Conservation (phyloP, 1,140 invertebrate species). For the Eulimnadia texana region DNA sequence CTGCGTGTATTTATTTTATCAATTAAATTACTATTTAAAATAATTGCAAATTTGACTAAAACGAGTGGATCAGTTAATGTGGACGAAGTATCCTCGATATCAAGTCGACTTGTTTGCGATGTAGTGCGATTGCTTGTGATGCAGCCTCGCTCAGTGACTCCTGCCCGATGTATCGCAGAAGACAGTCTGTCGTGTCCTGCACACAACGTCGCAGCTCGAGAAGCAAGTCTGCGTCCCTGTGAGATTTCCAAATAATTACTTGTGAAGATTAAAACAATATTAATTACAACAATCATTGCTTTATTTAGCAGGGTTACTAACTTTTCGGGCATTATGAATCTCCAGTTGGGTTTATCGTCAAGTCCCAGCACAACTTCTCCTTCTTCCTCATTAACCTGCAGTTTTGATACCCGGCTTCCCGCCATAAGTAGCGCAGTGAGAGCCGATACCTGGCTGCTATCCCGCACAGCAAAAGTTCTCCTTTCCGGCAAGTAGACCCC, state of each 20-base stretch:
- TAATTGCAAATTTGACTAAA: too few species aligned
- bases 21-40: too few species aligned
- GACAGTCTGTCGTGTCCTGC: slow-evolving; percentile 1
- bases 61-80: too few species aligned
- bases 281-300: slow-evolving; percentile 30
- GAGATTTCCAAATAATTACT: slow-evolving; percentile 3
- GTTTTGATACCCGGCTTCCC: slow-evolving; percentile 17
- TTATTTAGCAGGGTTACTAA: slow-evolving; percentile 28
- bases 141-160: background rate
- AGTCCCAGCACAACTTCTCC: slow-evolving; percentile 17
- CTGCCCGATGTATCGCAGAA: slow-evolving; percentile 3
- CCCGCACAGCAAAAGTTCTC: slow-evolving; percentile 32
- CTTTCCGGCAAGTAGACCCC: slow-evolving; percentile 31
- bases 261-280: slow-evolving; percentile 19
- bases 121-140: background rate
- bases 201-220: slow-evolving; percentile 33
- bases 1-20: too few species aligned
- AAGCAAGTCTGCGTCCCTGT: slow-evolving; percentile 32
- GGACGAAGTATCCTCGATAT: background rate
- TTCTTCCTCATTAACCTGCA: slow-evolving; percentile 14
- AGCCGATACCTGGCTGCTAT: slow-evolving; percentile 36
- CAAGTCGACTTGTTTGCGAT: slow-evolving; percentile 1
- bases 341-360: slow-evolving; percentile 19
- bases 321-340: slow-evolving; percentile 23
- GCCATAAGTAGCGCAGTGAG: slow-evolving; percentile 36